phyloP scores from a whole-genome alignment of 2,113 vertebrate genomes.

The Crotalus helleri region DNA sequence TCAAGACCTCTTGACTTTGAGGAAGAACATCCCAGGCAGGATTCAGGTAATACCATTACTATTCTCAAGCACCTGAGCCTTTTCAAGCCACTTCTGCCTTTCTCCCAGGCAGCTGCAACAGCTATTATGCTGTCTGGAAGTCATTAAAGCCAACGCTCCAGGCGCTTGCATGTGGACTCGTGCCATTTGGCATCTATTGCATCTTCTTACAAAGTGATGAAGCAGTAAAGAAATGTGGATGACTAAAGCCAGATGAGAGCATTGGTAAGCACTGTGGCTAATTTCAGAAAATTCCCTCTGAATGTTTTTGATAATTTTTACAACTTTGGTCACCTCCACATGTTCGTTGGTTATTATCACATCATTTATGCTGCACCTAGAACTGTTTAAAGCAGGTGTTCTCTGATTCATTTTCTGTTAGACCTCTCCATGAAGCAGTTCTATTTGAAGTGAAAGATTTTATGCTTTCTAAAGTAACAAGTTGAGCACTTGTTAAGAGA shows the following conservation, averaged over 20 bases:
- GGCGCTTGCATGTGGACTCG: not conserved
- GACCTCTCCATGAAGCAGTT: conserved; percentile 19
- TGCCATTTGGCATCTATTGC: not conserved
- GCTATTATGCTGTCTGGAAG: not conserved
- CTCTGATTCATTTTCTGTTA: conserved; percentile 24
- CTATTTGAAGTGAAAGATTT: not conserved
- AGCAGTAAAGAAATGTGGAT: not conserved
- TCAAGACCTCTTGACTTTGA: not conserved
- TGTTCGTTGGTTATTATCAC: not conserved
- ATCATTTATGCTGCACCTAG: not conserved
- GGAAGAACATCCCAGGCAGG: not conserved
- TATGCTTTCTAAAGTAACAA: not conserved
- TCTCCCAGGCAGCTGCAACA: not conserved
- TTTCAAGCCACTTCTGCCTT: not conserved
- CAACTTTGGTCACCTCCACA: not conserved
- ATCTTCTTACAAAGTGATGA: not conserved
- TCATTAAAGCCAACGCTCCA: not conserved
- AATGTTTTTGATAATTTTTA: not conserved
- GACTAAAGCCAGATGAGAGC: not conserved
- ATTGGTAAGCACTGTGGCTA: not conserved
- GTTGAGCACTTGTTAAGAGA: not conserved
- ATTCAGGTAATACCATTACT: not conserved
- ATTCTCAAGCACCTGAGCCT: not conserved
- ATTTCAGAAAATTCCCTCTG: not conserved
- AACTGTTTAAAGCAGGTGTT: not conserved